A percentile compares a stretch with the other conserved stretches of the same genome.
These are phyloP conservation scores for Crotophaga sulcirostris DNA, from an alignment of 2,113 vertebrate species.

Conservation along the genomic window DNA sequence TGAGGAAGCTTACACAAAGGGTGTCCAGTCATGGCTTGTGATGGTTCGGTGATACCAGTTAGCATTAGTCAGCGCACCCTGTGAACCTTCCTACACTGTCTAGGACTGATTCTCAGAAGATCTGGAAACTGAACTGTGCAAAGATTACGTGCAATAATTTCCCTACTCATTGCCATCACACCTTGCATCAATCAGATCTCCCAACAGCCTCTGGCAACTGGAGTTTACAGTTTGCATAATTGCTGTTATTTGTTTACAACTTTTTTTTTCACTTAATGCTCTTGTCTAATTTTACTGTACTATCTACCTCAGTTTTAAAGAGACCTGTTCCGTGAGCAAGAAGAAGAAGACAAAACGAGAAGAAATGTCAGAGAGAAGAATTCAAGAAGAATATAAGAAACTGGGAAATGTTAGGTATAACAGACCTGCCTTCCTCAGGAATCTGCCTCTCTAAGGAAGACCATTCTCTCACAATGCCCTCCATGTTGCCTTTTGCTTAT, in stretches of 20 bases:
- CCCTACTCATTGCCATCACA: neutral
- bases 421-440: neutral
- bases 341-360: conserved; percentile 93
- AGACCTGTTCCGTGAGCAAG: conserved; percentile 97
- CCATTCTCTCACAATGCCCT: neutral
- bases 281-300: neutral
- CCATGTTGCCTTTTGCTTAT: neutral
- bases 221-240: neutral
- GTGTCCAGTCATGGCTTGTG: neutral
- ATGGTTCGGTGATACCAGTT: neutral
- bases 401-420: conserved; percentile 90
- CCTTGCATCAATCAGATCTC: neutral
- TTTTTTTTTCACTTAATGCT: neutral
- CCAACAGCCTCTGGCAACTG: neutral
- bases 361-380: conserved; percentile 91
- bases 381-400: conserved; percentile 93
- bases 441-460: neutral
- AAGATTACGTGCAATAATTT: neutral
- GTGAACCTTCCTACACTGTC: neutral
- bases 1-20: neutral
- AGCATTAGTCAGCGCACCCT: neutral
- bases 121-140: neutral
- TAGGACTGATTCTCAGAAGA: neutral
- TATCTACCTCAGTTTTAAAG: conserved; percentile 84
- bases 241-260: neutral